Percentiles rank a stretch among this genome's conserved stretches.
These are phyloP conservation scores for Therioaphis trifolii DNA, from an alignment of 2,888 invertebrate species.

Conservation along the genomic window DNA sequence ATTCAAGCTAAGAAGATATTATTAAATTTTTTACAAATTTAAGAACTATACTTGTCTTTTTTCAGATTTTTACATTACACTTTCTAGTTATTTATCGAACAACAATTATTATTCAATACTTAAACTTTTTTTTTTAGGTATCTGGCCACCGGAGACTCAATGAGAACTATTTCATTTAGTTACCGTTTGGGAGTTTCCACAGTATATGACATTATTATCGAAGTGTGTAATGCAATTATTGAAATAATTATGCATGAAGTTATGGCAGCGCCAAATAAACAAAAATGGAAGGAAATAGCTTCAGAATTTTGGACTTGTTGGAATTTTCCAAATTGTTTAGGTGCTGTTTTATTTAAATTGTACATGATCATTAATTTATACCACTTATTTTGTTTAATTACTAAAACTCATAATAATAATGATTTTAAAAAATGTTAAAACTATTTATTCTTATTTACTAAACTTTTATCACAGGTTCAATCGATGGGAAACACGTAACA, in stretches of 20 bases:
- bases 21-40: slow-evolving; percentile 28
- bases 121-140: background rate
- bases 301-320: no score
- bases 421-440: slow-evolving; percentile 12
- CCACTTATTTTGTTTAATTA: slow-evolving; percentile 25
- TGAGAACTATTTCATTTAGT: no score
- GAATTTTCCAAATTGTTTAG: no score
- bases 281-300: no score
- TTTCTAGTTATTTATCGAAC: slow-evolving; percentile 20
- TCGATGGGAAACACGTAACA: background rate
- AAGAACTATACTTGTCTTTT: slow-evolving; percentile 13
- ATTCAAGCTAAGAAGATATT: slow-evolving; percentile 17
- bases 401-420: slow-evolving; percentile 26
- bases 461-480: slow-evolving; percentile 6
- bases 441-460: slow-evolving; percentile 4
- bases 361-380: slow-evolving; percentile 20
- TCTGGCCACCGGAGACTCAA: no score
- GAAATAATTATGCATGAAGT: no score
- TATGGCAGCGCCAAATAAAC: no score
- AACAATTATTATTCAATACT: slow-evolving; percentile 22
- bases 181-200: slow-evolving; percentile 34
- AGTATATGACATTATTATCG: slow-evolving; percentile 19
- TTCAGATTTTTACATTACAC: slow-evolving; percentile 20
- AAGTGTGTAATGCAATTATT: no score
- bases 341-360: no score